Evolutionary conservation across 2,888 invertebrate genomes (phyloP), one percentile per base, ranked within the genome.

Genomic region (Polymixis flavicincta): DNA sequence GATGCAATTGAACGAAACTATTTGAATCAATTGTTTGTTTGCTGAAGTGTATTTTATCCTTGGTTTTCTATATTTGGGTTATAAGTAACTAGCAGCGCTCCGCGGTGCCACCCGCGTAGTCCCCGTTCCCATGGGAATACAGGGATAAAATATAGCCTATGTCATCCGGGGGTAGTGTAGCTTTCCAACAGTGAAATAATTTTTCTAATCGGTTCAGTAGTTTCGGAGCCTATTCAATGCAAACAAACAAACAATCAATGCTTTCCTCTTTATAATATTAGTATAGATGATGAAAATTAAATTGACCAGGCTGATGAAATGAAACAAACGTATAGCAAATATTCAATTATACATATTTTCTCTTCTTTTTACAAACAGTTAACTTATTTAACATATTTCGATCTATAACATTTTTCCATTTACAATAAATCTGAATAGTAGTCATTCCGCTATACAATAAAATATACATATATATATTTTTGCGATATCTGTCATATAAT

Each of bases 321-420:
- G 88, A 95, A 96, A 95, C 95, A 91, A 93, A 85, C 57, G 66
- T 32, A 64, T 96, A 95, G 94, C 95, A 96, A 96, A 96, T 96
- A 95, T 95, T 96, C 94, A 96, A 92, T 96, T 95, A 96, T 95
- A 96, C 96, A 96, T 96, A 95, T 95, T 96, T 94, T 94, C 94
- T 95, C 93, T 94, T 94, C 94, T 94, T 95, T 96, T 96, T 96
- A 96, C 96, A 96, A 96, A 96, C 96, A 96, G 93, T 96, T 95
- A 95, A 95, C 96, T 95, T 96, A 96, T 92, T 93, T 95, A 95
- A 95, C 95, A 94, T 94, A 94, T 95, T 92, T 95, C 93, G 92
- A 89, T 95, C 93, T 94, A 95, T 96, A 96, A 96, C 96, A 96
- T 94, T 93, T 83, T 92, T 94, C 90, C 93, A 94, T 95, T 96